Evolutionary conservation across 2,797 vertebrate species (phyloP).

Genomic region (Microtus californicus): DNA sequence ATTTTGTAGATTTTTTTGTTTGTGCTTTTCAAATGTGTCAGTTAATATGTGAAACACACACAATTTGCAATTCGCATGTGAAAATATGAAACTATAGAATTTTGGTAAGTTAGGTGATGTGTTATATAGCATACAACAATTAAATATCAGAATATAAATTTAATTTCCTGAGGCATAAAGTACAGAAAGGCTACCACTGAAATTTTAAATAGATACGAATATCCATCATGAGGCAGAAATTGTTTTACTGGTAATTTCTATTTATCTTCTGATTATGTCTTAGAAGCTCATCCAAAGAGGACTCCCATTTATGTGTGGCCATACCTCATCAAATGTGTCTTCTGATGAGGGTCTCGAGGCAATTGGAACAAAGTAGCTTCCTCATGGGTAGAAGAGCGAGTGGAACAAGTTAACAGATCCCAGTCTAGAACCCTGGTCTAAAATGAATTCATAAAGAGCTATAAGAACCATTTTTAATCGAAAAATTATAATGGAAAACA

Average conservation of each 20-base stretch:
- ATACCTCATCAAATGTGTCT: neutral
- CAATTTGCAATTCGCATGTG: neutral
- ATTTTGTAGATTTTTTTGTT: neutral
- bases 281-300: neutral
- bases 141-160: neutral
- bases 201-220: neutral
- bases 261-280: neutral
- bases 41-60: neutral
- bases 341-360: neutral
- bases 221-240: neutral
- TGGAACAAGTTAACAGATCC: neutral
- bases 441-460: neutral
- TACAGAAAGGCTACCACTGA: neutral
- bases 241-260: neutral
- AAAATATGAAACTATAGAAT: neutral
- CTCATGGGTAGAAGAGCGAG: neutral
- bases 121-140: neutral
- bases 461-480: neutral
- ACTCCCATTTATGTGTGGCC: too few species aligned
- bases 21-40: neutral
- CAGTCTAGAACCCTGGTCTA: neutral
- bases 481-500: constrained; percentile 27
- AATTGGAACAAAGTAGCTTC: neutral
- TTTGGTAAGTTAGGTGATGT: neutral
- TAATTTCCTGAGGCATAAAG: neutral